phyloP scores from a whole-genome alignment of 2,888 invertebrate genomes.

The Agrochola macilenta region DNA sequence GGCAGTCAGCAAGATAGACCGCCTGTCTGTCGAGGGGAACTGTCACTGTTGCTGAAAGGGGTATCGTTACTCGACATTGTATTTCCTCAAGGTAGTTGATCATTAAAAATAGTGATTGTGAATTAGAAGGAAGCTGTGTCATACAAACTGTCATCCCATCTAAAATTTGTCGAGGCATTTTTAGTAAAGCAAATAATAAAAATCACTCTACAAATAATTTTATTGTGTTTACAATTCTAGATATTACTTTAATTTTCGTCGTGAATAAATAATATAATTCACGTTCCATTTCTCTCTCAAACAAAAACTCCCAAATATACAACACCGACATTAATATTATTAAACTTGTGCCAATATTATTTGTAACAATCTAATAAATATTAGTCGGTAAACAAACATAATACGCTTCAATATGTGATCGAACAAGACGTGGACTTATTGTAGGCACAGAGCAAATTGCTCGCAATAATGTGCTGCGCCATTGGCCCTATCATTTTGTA shows the following conservation, averaged over 20 bases:
- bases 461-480: constrained; percentile 71
- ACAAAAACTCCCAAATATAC: constrained; percentile 1
- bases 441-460: constrained; percentile 71
- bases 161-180: too few relatives aligned
- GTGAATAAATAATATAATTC: not conserved
- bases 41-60: not conserved
- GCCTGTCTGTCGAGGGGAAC: not conserved
- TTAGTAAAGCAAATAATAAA: too few relatives aligned
- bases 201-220: too few relatives aligned
- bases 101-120: too few relatives aligned
- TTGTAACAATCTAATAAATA: constrained; percentile 45
- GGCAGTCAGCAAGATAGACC: not conserved
- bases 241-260: not conserved
- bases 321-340: constrained; percentile 18
- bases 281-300: not conserved
- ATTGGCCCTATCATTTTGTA: constrained; percentile 73
- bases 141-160: too few relatives aligned
- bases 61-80: not conserved
- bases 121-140: not conserved
- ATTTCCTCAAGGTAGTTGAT: too few relatives aligned
- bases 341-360: constrained; percentile 45
- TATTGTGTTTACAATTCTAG: not conserved
- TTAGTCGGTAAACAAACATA: constrained; percentile 47
- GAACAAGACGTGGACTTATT: constrained; percentile 66
- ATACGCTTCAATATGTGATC: constrained; percentile 61